Evolutionary conservation across 2,888 invertebrate species (phyloP).

Genomic region (Stegophylla sp.): DNA sequence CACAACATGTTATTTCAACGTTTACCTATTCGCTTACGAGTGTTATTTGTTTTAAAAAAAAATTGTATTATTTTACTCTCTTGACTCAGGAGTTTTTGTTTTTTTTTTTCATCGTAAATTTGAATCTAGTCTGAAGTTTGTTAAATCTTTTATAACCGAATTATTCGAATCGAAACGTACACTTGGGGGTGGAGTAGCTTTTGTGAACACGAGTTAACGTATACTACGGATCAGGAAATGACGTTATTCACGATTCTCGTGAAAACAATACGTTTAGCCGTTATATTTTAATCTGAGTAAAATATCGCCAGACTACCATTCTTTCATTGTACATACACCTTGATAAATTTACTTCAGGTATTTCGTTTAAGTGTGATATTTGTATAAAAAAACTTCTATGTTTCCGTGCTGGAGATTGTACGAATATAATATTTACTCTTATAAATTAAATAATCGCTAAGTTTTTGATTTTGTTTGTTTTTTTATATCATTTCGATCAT

Average conservation of each 20-base stretch:
- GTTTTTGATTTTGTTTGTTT: no score
- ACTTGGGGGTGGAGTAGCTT: constrained; percentile 17
- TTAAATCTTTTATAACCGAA: neutral
- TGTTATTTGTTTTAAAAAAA: neutral
- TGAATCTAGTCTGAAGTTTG: constrained; percentile 13
- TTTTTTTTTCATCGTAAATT: neutral
- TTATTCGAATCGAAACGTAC: constrained; percentile 1
- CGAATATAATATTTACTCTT: no score
- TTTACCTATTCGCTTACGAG: neutral
- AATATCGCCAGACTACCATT: constrained; percentile 9
- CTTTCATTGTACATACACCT: neutral
- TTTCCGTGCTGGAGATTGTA: no score
- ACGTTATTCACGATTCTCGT: neutral
- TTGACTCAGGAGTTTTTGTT: no score
- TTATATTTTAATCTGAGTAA: constrained; percentile 43
- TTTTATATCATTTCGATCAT: no score
- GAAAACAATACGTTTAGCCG: constrained; percentile 18
- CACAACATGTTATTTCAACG: neutral
- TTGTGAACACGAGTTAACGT: neutral
- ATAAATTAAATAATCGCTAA: no score
- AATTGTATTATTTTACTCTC: neutral
- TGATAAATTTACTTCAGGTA: neutral
- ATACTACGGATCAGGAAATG: constrained; percentile 6
- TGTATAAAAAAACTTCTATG: neutral
- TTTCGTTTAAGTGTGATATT: neutral